Base-by-base conservation (phyloP, 2,113 vertebrate genomes). In the Meleagris gallopavo region DNA sequence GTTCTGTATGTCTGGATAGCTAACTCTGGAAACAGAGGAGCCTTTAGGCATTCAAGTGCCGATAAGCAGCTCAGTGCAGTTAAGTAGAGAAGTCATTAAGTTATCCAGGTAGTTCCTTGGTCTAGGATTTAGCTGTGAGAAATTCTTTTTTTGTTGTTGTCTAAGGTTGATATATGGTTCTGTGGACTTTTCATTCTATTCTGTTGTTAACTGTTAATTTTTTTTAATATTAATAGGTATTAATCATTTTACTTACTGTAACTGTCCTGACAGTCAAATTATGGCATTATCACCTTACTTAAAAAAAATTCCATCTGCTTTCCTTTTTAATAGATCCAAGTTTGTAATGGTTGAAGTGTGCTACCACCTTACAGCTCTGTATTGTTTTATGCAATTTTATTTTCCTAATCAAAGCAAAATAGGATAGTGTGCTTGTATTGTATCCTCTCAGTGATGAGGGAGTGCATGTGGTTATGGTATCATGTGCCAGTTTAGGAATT, bases 111-210 rank as follows among this genome's bases (percentile, higher is more conserved):
- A 13, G 4, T 91, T 29, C 78, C 64, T n/a, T 82, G 27, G 19
- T 85, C 34, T 54, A 34, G 10, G 5, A 54, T 54, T 54, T 54
- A 54, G 13, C 34, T 67, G 87, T 81, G 64, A 64, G 69, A 82
- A 79, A 75, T 85, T 79, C 46, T 91, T 5, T 24, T 72, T 87
- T 87, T 75, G 8, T 77, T 86, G 22, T 78, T 86, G 15, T 45
- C 41, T 85, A 25, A 64, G 5, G 6, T 78, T 74, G 1, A 5
- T 48, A 14, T 50, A 13, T 48, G 78, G 30, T 45, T 89, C 52
- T 24, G 10, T 75, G 61, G 11, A 38, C 55, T 72, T 85, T 82
- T 91, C 18, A 3, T 69, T 16, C 24, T 87, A 70, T 8, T 83
- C 10, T 62, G 55, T 9, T 67, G 7, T 64, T 64, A 89, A 65